Percentiles rank a stretch among this genome's conserved stretches.
These are phyloP conservation scores for Lasioglossum villosulum DNA, from an alignment of 2,888 invertebrate species.

Conservation along the genomic window DNA sequence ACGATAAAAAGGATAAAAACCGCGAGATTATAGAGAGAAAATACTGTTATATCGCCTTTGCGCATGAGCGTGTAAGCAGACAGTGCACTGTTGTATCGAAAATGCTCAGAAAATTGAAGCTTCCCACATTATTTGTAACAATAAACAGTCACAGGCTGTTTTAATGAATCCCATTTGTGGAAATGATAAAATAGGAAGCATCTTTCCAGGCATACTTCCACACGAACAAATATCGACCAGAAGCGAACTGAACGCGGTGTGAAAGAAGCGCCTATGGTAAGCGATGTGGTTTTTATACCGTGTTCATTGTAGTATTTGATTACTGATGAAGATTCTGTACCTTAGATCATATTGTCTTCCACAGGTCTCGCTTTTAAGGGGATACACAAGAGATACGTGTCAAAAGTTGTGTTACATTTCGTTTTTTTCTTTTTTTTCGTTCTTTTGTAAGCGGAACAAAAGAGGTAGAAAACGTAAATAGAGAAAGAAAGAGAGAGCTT, in stretches of 20 bases:
- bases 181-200: constrained; percentile 39
- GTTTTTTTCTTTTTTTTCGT: constrained; percentile 26
- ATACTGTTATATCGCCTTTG: constrained; percentile 36
- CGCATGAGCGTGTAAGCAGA: constrained; percentile 58
- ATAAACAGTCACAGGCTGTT: neutral
- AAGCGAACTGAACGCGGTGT: constrained; percentile 60
- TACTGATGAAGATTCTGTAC: constrained; percentile 75
- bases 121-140: constrained; percentile 35
- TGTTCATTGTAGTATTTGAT: constrained; percentile 60
- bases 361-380: constrained; percentile 80
- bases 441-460: constrained; percentile 63
- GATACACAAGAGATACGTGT: constrained; percentile 75
- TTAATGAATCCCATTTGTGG: neutral
- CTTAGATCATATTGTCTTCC: constrained; percentile 83
- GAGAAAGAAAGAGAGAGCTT: constrained; percentile 29
- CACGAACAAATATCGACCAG: constrained; percentile 36
- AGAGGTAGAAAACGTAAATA: constrained; percentile 39
- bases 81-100: constrained; percentile 48
- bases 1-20: neutral
- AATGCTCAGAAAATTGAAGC: constrained; percentile 55
- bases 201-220: constrained; percentile 51
- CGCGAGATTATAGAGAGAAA: neutral
- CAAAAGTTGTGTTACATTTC: constrained; percentile 65
- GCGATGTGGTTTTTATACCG: constrained; percentile 49
- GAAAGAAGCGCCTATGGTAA: constrained; percentile 64